Conservation (phyloP, 1,140 invertebrate genomes). For the Trichoplusia ni region DNA sequence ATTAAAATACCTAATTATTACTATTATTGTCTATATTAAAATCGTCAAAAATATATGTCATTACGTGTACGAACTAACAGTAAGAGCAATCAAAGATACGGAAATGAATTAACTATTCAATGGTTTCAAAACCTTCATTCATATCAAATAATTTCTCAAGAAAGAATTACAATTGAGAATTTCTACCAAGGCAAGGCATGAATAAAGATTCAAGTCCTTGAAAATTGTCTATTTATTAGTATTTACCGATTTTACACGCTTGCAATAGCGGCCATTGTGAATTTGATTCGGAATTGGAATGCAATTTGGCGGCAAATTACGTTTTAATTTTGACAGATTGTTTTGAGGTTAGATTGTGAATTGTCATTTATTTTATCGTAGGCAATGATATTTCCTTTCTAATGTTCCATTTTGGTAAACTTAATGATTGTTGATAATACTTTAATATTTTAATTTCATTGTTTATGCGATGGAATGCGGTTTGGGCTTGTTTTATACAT, state of each 20-base stretch:
- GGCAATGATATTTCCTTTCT: not conserved
- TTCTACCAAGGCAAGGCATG: slow-evolving; percentile 15
- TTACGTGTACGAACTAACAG: no score
- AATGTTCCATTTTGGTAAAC: no score
- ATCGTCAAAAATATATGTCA: no score
- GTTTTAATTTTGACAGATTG: slow-evolving; percentile 20
- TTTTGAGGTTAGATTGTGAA: not conserved
- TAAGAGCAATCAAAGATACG: slow-evolving; percentile 3
- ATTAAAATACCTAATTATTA: no score
- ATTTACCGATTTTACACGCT: slow-evolving; percentile 14
- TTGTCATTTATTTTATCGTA: not conserved
- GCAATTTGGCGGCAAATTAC: slow-evolving; percentile 22
- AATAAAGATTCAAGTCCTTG: slow-evolving; percentile 24
- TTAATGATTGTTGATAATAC: no score
- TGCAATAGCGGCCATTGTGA: slow-evolving; percentile 14
- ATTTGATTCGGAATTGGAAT: slow-evolving; percentile 1
- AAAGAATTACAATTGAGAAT: slow-evolving; percentile 13
- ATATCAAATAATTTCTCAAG: slow-evolving; percentile 15
- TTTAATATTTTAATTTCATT: no score
- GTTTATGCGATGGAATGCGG: no score
- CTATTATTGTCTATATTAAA: no score
- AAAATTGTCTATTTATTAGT: not conserved
- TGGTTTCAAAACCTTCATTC: slow-evolving; percentile 14
- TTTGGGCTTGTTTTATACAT: no score
- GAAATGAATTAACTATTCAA: not conserved